Percentiles rank a stretch among this genome's conserved stretches.
These are phyloP conservation scores for Galleria mellonella DNA, from an alignment of 1,140 invertebrate genomes.

Conservation along the genomic window DNA sequence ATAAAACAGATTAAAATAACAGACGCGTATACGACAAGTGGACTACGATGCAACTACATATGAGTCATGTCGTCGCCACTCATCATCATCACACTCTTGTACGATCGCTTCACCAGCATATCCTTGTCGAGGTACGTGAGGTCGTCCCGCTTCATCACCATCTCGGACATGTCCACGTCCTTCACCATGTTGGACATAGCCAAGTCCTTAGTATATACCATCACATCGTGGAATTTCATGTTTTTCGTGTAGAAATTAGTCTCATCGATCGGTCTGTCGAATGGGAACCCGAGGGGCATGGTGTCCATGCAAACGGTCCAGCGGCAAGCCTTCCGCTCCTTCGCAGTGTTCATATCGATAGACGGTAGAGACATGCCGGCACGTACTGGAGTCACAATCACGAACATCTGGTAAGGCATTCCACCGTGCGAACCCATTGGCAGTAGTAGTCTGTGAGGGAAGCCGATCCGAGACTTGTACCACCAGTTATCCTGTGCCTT, in stretches of 20 bases:
- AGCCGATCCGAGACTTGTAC: slow-evolving; percentile 75
- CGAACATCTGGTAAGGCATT: slow-evolving; percentile 78
- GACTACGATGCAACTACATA: slow-evolving; percentile 20
- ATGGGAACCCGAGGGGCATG: slow-evolving; percentile 79
- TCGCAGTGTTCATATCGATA: slow-evolving; percentile 53
- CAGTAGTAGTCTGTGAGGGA: slow-evolving; percentile 79
- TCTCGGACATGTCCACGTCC: slow-evolving; percentile 44
- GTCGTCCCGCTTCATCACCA: slow-evolving; percentile 57
- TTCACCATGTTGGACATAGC: slow-evolving; percentile 39
- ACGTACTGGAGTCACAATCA: slow-evolving; percentile 78
- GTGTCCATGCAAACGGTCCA: slow-evolving; percentile 73
- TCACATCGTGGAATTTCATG: slow-evolving; percentile 79
- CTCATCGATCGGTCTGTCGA: slow-evolving; percentile 78
- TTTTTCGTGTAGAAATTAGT: slow-evolving; percentile 77
- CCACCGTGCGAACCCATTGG: slow-evolving; percentile 80
- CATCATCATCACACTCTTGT: slow-evolving; percentile 58
- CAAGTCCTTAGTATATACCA: slow-evolving; percentile 76
- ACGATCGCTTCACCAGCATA: slow-evolving; percentile 43
- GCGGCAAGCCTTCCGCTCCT: slow-evolving; percentile 67
- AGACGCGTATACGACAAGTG: too few relatives aligned
- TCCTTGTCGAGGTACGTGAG: slow-evolving; percentile 48
- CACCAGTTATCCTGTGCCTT: slow-evolving; percentile 69
- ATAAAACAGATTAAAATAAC: too few relatives aligned
- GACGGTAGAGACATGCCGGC: slow-evolving; percentile 78
- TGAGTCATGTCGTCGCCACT: slow-evolving; percentile 43